These are phyloP conservation scores for Cenopis cana DNA, from an alignment of 2,888 invertebrate species.

Conservation along the genomic window DNA sequence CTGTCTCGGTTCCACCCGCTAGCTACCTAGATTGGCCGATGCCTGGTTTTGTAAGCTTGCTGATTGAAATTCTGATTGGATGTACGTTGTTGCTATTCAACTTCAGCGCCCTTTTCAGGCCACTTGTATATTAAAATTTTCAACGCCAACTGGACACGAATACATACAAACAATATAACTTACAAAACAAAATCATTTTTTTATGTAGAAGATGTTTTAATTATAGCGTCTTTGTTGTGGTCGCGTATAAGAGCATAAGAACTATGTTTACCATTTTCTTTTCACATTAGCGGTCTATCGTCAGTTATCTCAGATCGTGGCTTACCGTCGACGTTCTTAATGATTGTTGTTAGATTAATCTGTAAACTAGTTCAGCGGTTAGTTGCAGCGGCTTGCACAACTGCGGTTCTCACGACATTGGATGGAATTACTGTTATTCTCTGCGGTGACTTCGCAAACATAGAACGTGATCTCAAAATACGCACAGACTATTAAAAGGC, in stretches of 20 bases:
- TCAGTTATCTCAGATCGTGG: slow-evolving; percentile 60
- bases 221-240: not conserved
- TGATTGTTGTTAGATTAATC: slow-evolving; percentile 76
- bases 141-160: slow-evolving; percentile 4
- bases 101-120: slow-evolving; percentile 16
- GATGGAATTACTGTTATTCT: slow-evolving; percentile 77
- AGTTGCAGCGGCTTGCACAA: slow-evolving; percentile 67
- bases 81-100: slow-evolving; percentile 28
- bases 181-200: not conserved
- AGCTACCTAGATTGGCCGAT: slow-evolving; percentile 66
- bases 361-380: slow-evolving; percentile 76
- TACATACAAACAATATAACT: not conserved
- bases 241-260: not conserved
- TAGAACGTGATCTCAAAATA: slow-evolving; percentile 59
- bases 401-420: slow-evolving; percentile 81
- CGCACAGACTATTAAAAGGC: slow-evolving; percentile 37
- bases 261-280: slow-evolving; percentile 19
- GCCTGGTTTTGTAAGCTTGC: slow-evolving; percentile 70
- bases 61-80: slow-evolving; percentile 77
- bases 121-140: slow-evolving; percentile 20
- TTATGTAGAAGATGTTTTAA: too few relatives aligned
- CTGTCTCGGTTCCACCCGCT: slow-evolving; percentile 72
- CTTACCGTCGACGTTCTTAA: slow-evolving; percentile 66
- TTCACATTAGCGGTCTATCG: slow-evolving; percentile 21
- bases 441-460: slow-evolving; percentile 51